Evolutionary conservation across 2,113 vertebrate species (phyloP).

Genomic region (Typhlomys cinereus): DNA sequence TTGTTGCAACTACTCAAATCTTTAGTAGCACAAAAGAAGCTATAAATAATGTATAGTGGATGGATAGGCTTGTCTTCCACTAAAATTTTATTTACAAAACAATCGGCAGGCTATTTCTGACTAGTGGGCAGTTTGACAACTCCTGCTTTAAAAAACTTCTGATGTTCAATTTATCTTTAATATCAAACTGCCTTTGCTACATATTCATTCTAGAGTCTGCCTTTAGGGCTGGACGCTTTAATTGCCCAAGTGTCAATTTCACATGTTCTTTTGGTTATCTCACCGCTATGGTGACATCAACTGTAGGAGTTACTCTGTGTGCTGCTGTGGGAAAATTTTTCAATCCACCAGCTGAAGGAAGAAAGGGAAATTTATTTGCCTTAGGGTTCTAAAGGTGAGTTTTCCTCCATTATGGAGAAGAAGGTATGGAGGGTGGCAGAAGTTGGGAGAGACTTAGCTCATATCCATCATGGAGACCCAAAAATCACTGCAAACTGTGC

Average conservation of each 20-base stretch:
- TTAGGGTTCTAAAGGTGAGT: no score
- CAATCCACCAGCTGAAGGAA: no score
- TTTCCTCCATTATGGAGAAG: no score
- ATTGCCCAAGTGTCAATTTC: not conserved
- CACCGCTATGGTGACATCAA: not conserved
- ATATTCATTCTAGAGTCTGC: not conserved
- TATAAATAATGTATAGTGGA: not conserved
- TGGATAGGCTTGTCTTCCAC: not conserved
- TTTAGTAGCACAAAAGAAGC: not conserved
- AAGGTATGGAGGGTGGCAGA: no score
- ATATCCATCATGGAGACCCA: no score
- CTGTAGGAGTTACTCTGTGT: no score
- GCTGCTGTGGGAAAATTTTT: no score
- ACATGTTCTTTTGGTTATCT: not conserved
- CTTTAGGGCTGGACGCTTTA: not conserved
- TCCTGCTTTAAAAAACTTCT: not conserved
- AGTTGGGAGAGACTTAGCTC: no score
- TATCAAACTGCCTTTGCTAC: not conserved
- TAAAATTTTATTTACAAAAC: conserved; percentile 6
- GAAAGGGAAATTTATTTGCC: no score
- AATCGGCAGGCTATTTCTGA: not conserved
- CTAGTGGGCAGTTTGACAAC: not conserved
- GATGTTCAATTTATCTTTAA: not conserved
- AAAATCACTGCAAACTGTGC: no score
- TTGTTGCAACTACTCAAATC: not conserved